Percentiles rank a stretch among this genome's conserved stretches.
phyloP scores from a whole-genome alignment of 2,888 invertebrate genomes.

The Hymenopus coronatus region DNA sequence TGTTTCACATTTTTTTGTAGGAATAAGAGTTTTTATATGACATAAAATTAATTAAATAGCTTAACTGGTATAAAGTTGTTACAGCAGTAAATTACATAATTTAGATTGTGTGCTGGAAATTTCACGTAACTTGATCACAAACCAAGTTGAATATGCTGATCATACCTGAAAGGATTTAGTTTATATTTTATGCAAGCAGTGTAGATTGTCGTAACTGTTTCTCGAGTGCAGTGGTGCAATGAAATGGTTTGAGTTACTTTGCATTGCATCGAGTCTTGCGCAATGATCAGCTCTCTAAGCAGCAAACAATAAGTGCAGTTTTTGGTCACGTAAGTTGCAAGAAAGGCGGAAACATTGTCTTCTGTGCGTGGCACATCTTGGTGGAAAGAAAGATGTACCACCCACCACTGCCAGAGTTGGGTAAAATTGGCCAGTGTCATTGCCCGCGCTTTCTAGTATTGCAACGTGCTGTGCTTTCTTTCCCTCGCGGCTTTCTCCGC shows the following conservation, averaged over 20 bases:
- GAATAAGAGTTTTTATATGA: no score
- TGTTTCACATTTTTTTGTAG: no score
- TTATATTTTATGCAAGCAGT: no score
- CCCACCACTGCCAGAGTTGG: neutral
- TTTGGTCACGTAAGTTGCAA: neutral
- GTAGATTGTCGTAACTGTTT: no score
- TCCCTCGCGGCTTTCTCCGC: constrained; percentile 22
- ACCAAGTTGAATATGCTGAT: no score
- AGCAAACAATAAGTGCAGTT: neutral
- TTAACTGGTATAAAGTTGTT: no score
- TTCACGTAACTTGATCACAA: no score
- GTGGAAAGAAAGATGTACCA: neutral
- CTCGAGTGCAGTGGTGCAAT: no score
- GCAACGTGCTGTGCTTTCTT: constrained; percentile 3
- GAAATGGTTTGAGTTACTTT: neutral
- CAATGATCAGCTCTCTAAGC: neutral
- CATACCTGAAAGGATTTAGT: no score
- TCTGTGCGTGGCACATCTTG: neutral
- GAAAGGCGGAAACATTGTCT: neutral
- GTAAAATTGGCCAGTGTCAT: constrained; percentile 17
- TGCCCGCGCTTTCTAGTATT: constrained; percentile 25
- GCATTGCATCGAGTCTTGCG: neutral
- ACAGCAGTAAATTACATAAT: no score
- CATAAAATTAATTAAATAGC: no score
- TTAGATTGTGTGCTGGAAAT: no score